Evolutionary conservation across 2,797 vertebrate genomes (phyloP), one percentile per base, ranked within the genome.

Genomic region (Sarcoramphus papa): DNA sequence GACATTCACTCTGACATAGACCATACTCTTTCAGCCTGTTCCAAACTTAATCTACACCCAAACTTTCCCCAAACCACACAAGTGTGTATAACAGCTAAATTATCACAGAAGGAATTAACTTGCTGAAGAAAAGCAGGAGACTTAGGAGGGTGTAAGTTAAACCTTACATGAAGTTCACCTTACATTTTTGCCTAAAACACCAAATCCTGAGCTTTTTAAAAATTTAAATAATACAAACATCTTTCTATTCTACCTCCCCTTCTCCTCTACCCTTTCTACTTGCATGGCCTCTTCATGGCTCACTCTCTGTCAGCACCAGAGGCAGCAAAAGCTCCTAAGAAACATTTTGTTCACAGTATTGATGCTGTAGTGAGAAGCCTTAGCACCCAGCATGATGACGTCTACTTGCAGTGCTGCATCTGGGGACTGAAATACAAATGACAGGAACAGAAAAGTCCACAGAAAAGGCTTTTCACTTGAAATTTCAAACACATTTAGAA

Each of bases 1-100:
- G 43, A 48, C 45, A 73, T 90, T 95, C 69, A 69, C 19, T 94
- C 78, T 95, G 82, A 92, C 91, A 93, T 0, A 96, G 37, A 81
- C 68, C 84, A 85, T 89, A 48, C 28, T 85, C 86, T 94, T 93
- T 96, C 89, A 93, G 78, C 25, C 73, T 74, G 18, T 85, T 95
- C 89, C 64, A 77, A 75, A 74, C 78, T 75, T 81, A 75, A 85
- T 27, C 54, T 80, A 86, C 50, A 95, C 54, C 48, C 80, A 92
- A 88, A 93, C 65, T 63, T 91, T 59, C 24, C 47, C 50, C 57
- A 94, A 93, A 94, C 95, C 93, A 95, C 92, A 19, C 4, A 88
- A 89, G 31, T 27, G 13, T 25, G 33, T 33, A 2, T 30, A 73
- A 95, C 16, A 92, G 62, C 69, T 85, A 40, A 90, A 75, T 84